Evolutionary conservation across 2,113 vertebrate species (phyloP), one percentile per base, ranked within the genome.

Genomic region (Tachycineta bicolor): DNA sequence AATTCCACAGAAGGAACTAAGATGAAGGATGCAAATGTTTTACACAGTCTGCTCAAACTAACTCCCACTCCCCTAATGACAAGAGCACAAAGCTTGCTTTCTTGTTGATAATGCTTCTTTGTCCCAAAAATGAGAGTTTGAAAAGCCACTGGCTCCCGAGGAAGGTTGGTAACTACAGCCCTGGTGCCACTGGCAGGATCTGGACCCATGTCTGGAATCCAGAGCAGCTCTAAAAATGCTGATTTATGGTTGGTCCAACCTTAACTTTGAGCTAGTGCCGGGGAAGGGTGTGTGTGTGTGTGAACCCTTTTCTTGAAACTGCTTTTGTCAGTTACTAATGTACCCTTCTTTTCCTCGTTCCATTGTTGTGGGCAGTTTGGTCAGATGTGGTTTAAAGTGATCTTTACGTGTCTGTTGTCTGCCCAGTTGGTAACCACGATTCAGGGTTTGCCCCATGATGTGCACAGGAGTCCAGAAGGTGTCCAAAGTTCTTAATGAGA

Each of bases 21-120:
- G 90, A 87, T 91, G 82, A 95, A 84, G 64, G 86, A 94, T 89
- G 76, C 93, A 92, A 94, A 90, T 93, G 91, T 96, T 96, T 96
- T 92, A 83, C 86, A 95, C 14, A 71, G 94, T 93, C 92, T 93
- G 83, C 79, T 83, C 88, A 95, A 97, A 95, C 90, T 25, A 86
- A 90, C 93, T 96, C 93, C 94, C 29, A 96, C 88, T 93, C 83
- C 73, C 73, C 65, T 75, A 81, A 78, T 86, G 80, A 78, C 77
- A 84, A 74, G 80, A 92, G 92, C 44, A 86, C 46, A 96, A 76
- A 90, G 62, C 76, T 78, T 83, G 37, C 76, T 68, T 88, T 81
- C 64, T 64, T 62, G 43, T 55, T 74, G 85, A 62, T 59, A 64
- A 53, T 63, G 52, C 11, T 52, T 62, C 65, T 85, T 81, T 86